Base-by-base conservation (phyloP, 2,888 invertebrate genomes). In the Timema podura region DNA sequence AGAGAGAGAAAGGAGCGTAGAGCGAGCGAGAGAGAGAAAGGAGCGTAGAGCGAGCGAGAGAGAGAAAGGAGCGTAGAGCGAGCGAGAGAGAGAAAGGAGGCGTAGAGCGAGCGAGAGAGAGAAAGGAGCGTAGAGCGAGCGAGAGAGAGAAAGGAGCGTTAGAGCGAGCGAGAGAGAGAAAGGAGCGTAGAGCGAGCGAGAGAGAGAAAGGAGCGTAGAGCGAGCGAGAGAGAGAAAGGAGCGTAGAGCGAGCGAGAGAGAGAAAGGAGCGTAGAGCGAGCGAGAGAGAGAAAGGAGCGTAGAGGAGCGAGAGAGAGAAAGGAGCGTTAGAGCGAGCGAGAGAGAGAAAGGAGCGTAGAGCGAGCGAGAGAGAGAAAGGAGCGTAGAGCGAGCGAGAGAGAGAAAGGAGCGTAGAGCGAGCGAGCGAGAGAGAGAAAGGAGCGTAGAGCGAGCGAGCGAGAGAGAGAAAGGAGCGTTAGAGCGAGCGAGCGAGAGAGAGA, bases 261-360 rank as follows among this genome's bases (percentile, higher is more conserved):
- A 64, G 47, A 47, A 44, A 68, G 48, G 9, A 7, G 48, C 15
- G 64, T 61, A n/a, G 7, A 5, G 51, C 10, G 13, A 16, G 45
- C 46, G 72, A 61, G 74, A 73, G 66, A 69, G 74, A 44, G 74
- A 74, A n/a, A n/a, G n/a, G n/a, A n/a, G n/a, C n/a, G n/a, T n/a
- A n/a, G n/a, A n/a, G n/a, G n/a, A n/a, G n/a, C n/a, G 5, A 75
- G 76, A 69, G 75, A 75, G 45, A 73, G 75, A 57, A 76, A 76
- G 54, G 73, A 74, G 71, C 49, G 69, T 68, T n/a, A 76, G 77
- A 15, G 76, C 76, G 46, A 64, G 11, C 9, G 64, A 64, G 11
- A 64, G 6, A 13, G 13, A 49, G 51, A 49, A 49, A 13, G 13
- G 13, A 13, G 51, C 10, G 51, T 10, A 49, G 51, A 13, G 10